These are phyloP conservation scores for Popillia japonica DNA, from an alignment of 1,140 invertebrate genomes.

Conservation along the genomic window DNA sequence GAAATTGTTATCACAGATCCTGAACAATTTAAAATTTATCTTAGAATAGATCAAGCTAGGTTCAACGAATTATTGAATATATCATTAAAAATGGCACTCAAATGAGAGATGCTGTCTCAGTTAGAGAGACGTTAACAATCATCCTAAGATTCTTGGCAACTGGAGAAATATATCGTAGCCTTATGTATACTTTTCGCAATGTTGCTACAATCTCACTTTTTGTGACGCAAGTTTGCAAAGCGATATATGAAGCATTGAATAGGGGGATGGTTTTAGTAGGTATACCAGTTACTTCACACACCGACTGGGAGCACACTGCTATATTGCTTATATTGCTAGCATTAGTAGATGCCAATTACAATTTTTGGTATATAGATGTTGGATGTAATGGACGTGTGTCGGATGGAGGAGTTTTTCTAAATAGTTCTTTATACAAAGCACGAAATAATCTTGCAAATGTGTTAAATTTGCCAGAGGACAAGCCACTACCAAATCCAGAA, in stretches of 20 bases:
- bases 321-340: constrained; percentile 64
- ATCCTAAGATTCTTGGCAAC: constrained; percentile 52
- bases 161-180: constrained; percentile 47
- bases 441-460: background rate
- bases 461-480: constrained; percentile 43
- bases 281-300: no score
- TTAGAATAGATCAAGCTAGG: background rate
- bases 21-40: background rate
- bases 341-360: constrained; percentile 61
- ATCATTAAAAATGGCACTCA: background rate
- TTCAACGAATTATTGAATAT: background rate
- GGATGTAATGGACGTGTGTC: constrained; percentile 58
- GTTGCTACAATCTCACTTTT: constrained; percentile 49
- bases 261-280: no score
- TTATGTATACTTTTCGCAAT: constrained; percentile 49
- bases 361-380: constrained; percentile 60
- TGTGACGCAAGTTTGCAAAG: constrained; percentile 47
- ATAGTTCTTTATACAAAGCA: constrained; percentile 42
- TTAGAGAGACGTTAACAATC: constrained; percentile 42
- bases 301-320: no score
- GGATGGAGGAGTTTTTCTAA: constrained; percentile 51
- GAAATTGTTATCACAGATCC: background rate
- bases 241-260: constrained; percentile 30
- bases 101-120: background rate
- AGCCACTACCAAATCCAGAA: constrained; percentile 30